phyloP scores from a whole-genome alignment of 2,797 vertebrate species.

The Lophotriccus pileatus region DNA sequence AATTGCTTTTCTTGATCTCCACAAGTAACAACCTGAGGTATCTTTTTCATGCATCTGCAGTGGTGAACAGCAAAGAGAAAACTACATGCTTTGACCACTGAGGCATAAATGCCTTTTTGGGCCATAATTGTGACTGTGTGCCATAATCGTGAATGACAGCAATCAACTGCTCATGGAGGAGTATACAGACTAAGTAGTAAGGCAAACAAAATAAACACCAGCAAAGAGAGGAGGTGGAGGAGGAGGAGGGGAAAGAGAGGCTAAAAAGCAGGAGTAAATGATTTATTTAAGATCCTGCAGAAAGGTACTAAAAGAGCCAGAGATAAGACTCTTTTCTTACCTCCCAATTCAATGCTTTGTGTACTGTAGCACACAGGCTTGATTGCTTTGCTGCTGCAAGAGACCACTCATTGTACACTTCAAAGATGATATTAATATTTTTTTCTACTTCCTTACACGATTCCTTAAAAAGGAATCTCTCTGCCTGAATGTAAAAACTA shows the following conservation, averaged over 20 bases:
- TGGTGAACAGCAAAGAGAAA: background rate
- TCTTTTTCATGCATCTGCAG: background rate
- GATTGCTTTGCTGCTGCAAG: background rate
- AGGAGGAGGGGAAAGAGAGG: background rate
- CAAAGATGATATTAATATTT: slow-evolving; percentile 11
- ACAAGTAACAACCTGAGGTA: background rate
- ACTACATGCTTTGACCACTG: background rate
- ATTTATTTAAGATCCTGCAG: background rate
- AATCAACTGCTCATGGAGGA: background rate
- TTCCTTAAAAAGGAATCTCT: slow-evolving; percentile 29
- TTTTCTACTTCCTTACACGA: background rate
- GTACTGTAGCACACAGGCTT: background rate
- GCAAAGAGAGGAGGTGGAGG: background rate
- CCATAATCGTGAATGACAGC: background rate
- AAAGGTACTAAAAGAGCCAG: background rate
- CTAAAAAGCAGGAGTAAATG: background rate
- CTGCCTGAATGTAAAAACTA: slow-evolving; percentile 37
- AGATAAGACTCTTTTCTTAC: background rate
- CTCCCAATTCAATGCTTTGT: background rate
- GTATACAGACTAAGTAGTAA: background rate
- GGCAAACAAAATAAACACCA: background rate
- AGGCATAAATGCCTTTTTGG: background rate
- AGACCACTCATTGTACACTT: background rate
- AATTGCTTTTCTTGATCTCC: background rate
- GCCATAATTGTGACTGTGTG: background rate